Percentiles rank a stretch among this genome's conserved stretches.
Evolutionary conservation across 2,113 vertebrate genomes (phyloP).

Genomic region (Ailurus styani): DNA sequence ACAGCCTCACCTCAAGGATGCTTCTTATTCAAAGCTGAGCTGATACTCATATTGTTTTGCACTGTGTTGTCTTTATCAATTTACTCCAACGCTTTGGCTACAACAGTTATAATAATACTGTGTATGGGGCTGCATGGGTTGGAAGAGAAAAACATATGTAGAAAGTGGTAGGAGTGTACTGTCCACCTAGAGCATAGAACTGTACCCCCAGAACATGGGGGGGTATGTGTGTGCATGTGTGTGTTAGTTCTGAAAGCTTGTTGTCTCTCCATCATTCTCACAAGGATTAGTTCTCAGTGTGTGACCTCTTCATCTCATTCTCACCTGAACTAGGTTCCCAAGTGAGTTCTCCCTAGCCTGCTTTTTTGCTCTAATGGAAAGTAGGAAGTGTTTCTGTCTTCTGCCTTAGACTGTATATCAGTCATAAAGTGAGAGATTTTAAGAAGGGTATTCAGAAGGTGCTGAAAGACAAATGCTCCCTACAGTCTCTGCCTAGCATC

Average conservation of each 20-base stretch:
- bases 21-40: neutral
- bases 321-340: neutral
- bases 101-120: too few relatives aligned
- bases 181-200: neutral
- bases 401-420: neutral
- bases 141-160: neutral
- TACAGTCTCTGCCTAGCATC: neutral
- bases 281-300: neutral
- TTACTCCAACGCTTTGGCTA: neutral
- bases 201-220: neutral
- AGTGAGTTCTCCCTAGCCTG: neutral
- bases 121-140: fast-evolving
- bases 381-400: neutral
- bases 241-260: neutral
- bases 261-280: neutral
- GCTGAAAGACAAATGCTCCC: neutral
- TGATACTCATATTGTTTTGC: fast-evolving
- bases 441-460: neutral
- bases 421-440: neutral
- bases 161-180: neutral
- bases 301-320: neutral
- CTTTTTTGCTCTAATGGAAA: neutral
- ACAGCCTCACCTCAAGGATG: too few relatives aligned
- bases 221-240: neutral
- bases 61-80: neutral